A percentile compares a stretch with the other conserved stretches of the same genome.
phyloP scores from a whole-genome alignment of 2,113 vertebrate species.

The Anhinga rufa region DNA sequence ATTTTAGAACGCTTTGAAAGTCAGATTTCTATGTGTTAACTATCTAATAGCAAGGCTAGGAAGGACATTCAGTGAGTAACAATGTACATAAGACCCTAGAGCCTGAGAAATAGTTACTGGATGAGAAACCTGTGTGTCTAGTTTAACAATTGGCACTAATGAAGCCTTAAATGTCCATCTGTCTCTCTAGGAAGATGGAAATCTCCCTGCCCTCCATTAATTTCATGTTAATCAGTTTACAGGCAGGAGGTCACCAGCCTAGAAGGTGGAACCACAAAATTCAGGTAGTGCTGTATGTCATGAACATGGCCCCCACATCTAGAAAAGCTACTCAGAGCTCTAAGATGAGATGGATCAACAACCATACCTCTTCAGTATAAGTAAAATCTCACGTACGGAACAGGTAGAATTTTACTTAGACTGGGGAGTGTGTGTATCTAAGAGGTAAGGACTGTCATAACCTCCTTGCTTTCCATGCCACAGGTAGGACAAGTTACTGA shows the following conservation, averaged over 20 bases:
- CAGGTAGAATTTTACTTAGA: not conserved
- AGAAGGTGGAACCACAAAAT: not conserved
- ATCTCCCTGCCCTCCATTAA: not conserved
- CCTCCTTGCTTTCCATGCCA: not conserved
- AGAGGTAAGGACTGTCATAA: not conserved
- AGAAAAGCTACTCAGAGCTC: not conserved
- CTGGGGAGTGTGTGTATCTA: not conserved
- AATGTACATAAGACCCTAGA: accelerated
- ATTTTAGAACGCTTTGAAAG: not conserved
- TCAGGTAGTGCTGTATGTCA: not conserved
- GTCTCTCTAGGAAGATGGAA: conserved; percentile 1
- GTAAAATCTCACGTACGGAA: not conserved
- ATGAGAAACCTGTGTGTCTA: conserved; percentile 4
- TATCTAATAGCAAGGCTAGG: not conserved
- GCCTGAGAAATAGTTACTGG: not conserved
- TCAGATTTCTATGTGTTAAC: not conserved
- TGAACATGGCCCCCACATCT: not conserved
- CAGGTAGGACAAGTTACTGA: not conserved
- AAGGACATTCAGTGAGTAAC: not conserved
- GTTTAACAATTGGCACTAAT: not conserved
- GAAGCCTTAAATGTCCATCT: conserved; percentile 20
- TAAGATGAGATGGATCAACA: not conserved
- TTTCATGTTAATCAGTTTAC: not conserved
- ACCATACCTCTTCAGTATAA: not conserved
- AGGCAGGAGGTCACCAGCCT: not conserved